These are phyloP conservation scores for Saguinus midas DNA, from an alignment of 2,113 vertebrate species.

Conservation along the genomic window DNA sequence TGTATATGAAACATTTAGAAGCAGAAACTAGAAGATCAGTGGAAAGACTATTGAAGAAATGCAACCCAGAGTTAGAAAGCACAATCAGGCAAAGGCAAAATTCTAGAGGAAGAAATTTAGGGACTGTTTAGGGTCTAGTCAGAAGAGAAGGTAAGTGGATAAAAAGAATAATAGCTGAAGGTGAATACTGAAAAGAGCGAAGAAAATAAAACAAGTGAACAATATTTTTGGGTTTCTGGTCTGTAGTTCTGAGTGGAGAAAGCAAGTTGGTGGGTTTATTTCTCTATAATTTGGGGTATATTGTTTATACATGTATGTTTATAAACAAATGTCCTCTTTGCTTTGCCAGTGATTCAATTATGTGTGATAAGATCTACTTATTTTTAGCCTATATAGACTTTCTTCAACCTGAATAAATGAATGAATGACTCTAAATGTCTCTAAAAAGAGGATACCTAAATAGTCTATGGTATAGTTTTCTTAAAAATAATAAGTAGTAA, in stretches of 20 bases:
- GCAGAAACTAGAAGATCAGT: not conserved
- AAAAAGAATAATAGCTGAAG: not conserved
- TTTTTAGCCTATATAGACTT: not conserved
- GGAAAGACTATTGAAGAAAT: not conserved
- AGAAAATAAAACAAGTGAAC: not conserved
- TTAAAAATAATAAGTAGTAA: not conserved
- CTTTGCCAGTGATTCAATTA: not conserved
- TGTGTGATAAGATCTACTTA: not conserved
- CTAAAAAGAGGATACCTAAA: not conserved
- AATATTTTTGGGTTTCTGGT: not conserved
- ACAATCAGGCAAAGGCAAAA: not conserved
- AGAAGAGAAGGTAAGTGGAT: not conserved
- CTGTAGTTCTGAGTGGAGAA: no score
- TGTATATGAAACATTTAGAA: not conserved
- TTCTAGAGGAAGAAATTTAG: not conserved
- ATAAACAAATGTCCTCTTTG: not conserved
- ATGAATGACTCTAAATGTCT: not conserved
- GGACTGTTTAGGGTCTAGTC: no score
- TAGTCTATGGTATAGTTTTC: not conserved
- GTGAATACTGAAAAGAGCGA: accelerated
- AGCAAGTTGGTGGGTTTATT: not conserved
- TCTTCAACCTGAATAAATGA: not conserved
- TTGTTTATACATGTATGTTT: not conserved
- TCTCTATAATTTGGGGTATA: not conserved
- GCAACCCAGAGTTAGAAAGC: not conserved